Base-by-base conservation (phyloP, 2,113 vertebrate species). In the Micronycteris hirsuta region DNA sequence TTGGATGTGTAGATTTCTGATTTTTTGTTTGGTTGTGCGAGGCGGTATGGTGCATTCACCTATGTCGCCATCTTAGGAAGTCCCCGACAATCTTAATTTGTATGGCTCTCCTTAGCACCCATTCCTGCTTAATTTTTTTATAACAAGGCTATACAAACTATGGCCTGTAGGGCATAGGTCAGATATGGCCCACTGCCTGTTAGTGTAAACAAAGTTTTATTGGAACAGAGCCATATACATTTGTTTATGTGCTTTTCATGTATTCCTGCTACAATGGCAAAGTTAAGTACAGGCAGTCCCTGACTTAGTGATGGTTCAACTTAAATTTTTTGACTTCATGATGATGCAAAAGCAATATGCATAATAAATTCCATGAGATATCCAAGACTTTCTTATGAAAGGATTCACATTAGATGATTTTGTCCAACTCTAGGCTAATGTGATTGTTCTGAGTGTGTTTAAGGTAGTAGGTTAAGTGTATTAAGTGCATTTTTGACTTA, bases 171-270 rank as follows among this genome's bases (percentile, higher is more conserved):
- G 12, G 26, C 33, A 26, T 63, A 38, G 56, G 38, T 90, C 31
- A 63, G 20, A 47, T 94, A 13, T 2, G 7, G 47, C 24, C 20
- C 16, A 67, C 14, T 16, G 33, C 38, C 63, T 84, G n/a, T 38
- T 94, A 84, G 90, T 88, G 12, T 70, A 71, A 94, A 78, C 84
- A 89, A 92, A 93, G 31, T 83, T 89, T 93, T 83, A 63, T 63
- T 95, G 22, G 70, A 83, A 84, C 33, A 77, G 65, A 68, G 13
- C 61, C 56, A 61, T 22, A 16, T 17, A 9, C 7, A 28, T n/a
- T 65, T 90, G n/a, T 52, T 80, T 85, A 41, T 47, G 1, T 52
- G 54, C 68, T 81, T 45, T 73, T 63, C 31, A 2, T 93, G 52
- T 33, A 61, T 45, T 65, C 67, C 17, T 36, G 10, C 17, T 38